Evolutionary conservation across 2,113 vertebrate species (phyloP).

Genomic region (Rhinopomastus cyanomelas): DNA sequence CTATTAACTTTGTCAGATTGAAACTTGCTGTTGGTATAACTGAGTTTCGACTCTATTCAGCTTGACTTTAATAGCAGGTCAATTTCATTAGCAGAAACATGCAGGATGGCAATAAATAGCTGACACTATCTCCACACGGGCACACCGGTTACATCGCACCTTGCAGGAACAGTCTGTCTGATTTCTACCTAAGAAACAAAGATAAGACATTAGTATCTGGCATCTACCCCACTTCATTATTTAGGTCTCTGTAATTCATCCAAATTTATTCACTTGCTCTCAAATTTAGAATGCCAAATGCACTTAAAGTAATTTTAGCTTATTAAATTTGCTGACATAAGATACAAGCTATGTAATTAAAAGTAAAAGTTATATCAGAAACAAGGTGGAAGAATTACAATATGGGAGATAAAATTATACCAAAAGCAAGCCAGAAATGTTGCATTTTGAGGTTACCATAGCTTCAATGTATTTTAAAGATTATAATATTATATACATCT

Average conservation of each 20-base stretch:
- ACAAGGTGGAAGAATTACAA: not conserved
- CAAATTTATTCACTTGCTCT: not conserved
- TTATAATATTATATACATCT: not conserved
- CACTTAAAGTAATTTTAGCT: not conserved
- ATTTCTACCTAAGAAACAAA: not conserved
- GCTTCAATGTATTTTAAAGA: not conserved
- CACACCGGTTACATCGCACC: not conserved
- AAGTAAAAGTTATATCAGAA: not conserved
- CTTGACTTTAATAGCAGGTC: not conserved
- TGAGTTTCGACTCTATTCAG: not conserved
- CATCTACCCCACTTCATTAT: not conserved
- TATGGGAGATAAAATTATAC: not conserved
- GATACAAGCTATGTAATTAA: not conserved
- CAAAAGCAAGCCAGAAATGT: not conserved
- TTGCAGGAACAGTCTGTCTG: not conserved
- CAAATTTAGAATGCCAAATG: not conserved
- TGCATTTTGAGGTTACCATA: not conserved
- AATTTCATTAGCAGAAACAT: conserved; percentile 27
- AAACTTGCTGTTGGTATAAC: conserved; percentile 2
- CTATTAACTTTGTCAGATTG: conserved; percentile 15
- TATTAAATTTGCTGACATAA: not conserved
- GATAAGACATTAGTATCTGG: not conserved
- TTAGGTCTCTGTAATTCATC: not conserved
- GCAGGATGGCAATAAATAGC: conserved; percentile 5
- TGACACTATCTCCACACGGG: not conserved